Conservation (phyloP, 2,888 invertebrate species). For the Drosophila quinaria region DNA sequence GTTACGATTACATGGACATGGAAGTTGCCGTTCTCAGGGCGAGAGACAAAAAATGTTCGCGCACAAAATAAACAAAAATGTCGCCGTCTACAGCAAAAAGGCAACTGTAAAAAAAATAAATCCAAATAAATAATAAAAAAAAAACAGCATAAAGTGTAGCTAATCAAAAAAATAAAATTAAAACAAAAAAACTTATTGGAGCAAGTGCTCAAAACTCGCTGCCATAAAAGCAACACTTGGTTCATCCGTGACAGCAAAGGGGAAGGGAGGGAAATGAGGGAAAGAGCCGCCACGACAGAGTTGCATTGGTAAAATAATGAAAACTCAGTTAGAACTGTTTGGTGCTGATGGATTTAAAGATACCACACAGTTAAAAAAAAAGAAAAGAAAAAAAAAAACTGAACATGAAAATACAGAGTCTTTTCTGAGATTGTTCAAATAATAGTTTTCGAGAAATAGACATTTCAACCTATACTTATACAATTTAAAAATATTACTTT, state of each 20-base stretch:
- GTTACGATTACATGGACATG: neutral
- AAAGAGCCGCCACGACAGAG: neutral
- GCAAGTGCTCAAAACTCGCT: slow-evolving; percentile 32
- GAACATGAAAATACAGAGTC: too few relatives aligned
- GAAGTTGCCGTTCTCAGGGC: neutral
- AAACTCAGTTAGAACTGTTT: neutral
- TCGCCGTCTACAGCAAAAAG: slow-evolving; percentile 34
- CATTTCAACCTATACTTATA: too few relatives aligned
- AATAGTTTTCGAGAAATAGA: too few relatives aligned
- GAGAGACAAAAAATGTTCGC: slow-evolving; percentile 39
- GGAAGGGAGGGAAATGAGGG: neutral
- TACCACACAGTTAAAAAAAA: neutral
- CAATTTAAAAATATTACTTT: too few relatives aligned
- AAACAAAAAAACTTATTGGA: slow-evolving; percentile 37
- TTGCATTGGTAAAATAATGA: slow-evolving; percentile 26
- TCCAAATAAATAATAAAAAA: slow-evolving; percentile 26
- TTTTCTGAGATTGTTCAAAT: too few relatives aligned
- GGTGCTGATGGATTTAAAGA: neutral
- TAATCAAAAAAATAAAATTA: slow-evolving; percentile 63
- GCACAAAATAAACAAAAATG: slow-evolving; percentile 40
- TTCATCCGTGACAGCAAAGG: neutral
- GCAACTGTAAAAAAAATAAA: slow-evolving; percentile 40
- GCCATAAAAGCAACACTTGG: slow-evolving; percentile 66
- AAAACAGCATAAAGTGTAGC: slow-evolving; percentile 46
- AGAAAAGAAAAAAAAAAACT: too few relatives aligned